phyloP scores from a whole-genome alignment of 2,797 vertebrate species.

The Coluber constrictor region DNA sequence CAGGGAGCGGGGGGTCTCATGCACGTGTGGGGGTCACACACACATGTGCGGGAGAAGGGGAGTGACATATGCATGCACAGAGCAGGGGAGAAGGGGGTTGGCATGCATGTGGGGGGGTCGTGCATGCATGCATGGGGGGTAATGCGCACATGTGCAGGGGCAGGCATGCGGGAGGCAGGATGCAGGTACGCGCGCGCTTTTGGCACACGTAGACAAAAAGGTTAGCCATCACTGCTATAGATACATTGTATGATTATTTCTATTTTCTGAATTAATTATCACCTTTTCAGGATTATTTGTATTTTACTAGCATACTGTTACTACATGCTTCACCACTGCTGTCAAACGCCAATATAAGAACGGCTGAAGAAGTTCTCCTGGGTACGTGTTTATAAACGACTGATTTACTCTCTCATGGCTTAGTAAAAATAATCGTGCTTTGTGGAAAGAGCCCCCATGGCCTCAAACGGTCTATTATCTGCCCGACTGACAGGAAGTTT shows the following conservation, averaged over 20 bases:
- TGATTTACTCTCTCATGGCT: slow-evolving; percentile 1
- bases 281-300: background rate
- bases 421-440: background rate
- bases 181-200: no score
- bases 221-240: background rate
- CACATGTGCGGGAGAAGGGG: no score
- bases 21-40: no score
- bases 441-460: background rate
- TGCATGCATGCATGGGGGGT: no score
- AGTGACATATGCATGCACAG: no score
- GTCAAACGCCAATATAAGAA: slow-evolving; percentile 1
- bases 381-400: background rate
- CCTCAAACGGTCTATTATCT: background rate
- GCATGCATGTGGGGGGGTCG: no score
- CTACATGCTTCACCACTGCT: background rate
- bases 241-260: background rate
- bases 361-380: slow-evolving; percentile 1
- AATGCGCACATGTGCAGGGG: no score
- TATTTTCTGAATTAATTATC: background rate
- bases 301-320: background rate
- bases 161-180: no score
- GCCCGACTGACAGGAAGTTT: background rate
- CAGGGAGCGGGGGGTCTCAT: no score
- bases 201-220: no score
- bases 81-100: no score